phyloP scores from a whole-genome alignment of 2,888 invertebrate genomes.

The Macaria notata region DNA sequence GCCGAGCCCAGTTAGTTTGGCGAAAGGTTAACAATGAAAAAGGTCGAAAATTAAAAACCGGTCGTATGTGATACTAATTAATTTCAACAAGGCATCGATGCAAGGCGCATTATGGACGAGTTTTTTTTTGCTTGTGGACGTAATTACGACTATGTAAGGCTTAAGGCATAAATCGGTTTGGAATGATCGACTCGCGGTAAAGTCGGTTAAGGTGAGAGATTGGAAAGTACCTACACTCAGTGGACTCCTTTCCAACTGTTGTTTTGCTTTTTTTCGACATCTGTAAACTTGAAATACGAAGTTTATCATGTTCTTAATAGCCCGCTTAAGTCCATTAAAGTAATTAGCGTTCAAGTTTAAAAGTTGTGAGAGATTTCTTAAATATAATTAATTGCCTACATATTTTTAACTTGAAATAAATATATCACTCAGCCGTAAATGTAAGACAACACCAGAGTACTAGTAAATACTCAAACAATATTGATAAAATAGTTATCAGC shows the following conservation, averaged over 20 bases:
- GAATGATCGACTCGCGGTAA: constrained; percentile 14
- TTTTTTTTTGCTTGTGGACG: constrained; percentile 24
- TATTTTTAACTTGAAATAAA: too few relatives aligned
- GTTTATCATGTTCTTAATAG: too few relatives aligned
- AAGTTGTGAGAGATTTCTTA: too few relatives aligned
- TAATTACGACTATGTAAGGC: constrained; percentile 22
- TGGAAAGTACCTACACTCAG: constrained; percentile 26
- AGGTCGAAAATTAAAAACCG: constrained; percentile 54
- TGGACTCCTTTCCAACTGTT: constrained; percentile 16
- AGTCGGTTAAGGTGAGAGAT: constrained; percentile 32
- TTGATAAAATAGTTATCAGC: constrained; percentile 22
- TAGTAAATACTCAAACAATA: constrained; percentile 3
- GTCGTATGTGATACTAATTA: constrained; percentile 47
- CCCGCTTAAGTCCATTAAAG: too few relatives aligned
- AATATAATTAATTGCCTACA: too few relatives aligned
- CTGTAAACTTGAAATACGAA: background rate
- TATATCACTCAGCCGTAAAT: too few relatives aligned
- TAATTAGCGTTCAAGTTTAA: too few relatives aligned
- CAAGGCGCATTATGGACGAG: constrained; percentile 14
- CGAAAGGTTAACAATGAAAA: constrained; percentile 55
- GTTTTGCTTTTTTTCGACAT: constrained; percentile 19
- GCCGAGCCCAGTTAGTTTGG: constrained; percentile 43
- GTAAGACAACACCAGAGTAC: too few relatives aligned
- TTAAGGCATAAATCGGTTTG: constrained; percentile 27
- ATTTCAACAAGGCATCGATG: constrained; percentile 23